Evolutionary conservation across 2,888 invertebrate genomes (phyloP).

Genomic region (Hypercompe scribonia): DNA sequence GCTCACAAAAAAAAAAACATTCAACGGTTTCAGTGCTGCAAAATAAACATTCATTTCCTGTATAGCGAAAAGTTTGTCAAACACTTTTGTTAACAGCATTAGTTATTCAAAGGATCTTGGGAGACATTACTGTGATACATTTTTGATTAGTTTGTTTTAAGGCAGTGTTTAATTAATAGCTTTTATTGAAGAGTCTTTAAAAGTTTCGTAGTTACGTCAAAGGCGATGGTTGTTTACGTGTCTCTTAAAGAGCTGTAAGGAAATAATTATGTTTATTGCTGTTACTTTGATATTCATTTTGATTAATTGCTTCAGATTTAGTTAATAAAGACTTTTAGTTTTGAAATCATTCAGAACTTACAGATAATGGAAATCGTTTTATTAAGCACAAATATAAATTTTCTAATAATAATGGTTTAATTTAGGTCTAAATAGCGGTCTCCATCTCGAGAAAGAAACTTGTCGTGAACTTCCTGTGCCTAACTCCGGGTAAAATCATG

Average conservation of each 20-base stretch:
- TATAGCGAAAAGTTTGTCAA: slow-evolving; percentile 9
- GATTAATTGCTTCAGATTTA: background rate
- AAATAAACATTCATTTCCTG: background rate
- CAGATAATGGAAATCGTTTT: background rate
- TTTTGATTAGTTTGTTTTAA: slow-evolving; percentile 24
- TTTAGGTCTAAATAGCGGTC: background rate
- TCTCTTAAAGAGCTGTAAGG: background rate
- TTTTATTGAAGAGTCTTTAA: slow-evolving; percentile 12
- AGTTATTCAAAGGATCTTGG: slow-evolving; percentile 30
- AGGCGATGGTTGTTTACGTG: background rate
- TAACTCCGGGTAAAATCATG: too few relatives aligned
- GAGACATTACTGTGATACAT: slow-evolving; percentile 24
- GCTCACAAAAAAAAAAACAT: too few relatives aligned
- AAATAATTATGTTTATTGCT: background rate
- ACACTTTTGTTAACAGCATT: slow-evolving; percentile 19
- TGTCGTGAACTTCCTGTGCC: too few relatives aligned
- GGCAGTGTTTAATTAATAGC: slow-evolving; percentile 19
- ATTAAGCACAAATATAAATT: too few relatives aligned
- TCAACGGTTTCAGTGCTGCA: too few relatives aligned
- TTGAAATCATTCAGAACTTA: background rate
- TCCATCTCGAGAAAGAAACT: too few relatives aligned
- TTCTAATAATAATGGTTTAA: background rate
- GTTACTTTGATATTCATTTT: background rate
- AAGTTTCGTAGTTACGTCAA: slow-evolving; percentile 10
- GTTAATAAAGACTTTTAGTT: background rate